These are phyloP conservation scores for Smutsia temminckii DNA, from an alignment of 2,797 vertebrate genomes.

Conservation along the genomic window DNA sequence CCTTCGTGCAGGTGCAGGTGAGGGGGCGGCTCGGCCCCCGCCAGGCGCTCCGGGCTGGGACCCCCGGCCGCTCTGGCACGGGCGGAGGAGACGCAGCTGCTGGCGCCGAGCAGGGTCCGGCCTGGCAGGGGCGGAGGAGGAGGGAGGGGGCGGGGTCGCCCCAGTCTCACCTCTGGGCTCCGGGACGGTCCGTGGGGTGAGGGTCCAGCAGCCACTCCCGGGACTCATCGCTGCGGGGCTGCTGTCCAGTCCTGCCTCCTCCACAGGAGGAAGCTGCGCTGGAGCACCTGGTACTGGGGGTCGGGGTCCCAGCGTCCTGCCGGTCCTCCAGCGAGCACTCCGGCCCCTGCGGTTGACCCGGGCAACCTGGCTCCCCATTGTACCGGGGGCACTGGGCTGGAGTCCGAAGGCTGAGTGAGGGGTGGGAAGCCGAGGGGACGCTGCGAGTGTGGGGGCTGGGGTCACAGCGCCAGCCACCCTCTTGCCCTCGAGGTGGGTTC, in stretches of 20 bases:
- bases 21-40: constrained; percentile 77
- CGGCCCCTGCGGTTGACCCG: constrained; percentile 49
- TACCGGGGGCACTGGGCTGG: constrained; percentile 30
- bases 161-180: constrained; percentile 56
- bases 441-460: not conserved
- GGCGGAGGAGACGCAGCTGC: not conserved
- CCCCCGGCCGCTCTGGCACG: not conserved
- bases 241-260: not conserved
- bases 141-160: constrained; percentile 69
- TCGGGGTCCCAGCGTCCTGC: not conserved
- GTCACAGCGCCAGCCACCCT: not conserved
- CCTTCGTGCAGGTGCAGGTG: constrained; percentile 99
- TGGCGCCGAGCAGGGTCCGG: not conserved
- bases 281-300: not conserved
- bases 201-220: constrained; percentile 23
- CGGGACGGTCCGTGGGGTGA: not conserved
- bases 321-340: not conserved
- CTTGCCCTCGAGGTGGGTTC: not conserved
- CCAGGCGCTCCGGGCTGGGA: not conserved
- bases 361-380: constrained; percentile 60
- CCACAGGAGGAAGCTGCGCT: not conserved
- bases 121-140: not conserved
- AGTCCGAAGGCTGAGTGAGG: not conserved
- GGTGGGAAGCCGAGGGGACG: not conserved
- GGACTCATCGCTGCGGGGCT: not conserved